Conservation (phyloP, 2,888 invertebrate species). For the Prostheceraeus crozeri region DNA sequence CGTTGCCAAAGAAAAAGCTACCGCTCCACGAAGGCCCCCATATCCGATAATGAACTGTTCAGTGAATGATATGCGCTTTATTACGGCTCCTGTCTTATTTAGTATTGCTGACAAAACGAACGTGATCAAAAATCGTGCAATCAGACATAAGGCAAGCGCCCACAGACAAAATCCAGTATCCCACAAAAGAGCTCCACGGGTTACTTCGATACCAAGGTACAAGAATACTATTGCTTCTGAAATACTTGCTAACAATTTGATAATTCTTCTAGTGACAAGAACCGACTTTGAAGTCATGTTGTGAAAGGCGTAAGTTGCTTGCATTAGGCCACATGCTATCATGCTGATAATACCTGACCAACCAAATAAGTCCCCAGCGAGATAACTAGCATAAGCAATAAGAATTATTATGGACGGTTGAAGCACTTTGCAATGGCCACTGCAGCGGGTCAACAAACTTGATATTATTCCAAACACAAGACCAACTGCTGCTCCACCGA, state of each 20-base stretch:
- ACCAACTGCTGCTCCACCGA: slow-evolving; percentile 60
- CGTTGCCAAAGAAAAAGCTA: slow-evolving; percentile 61
- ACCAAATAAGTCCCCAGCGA: slow-evolving; percentile 61
- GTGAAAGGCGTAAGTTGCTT: slow-evolving; percentile 61
- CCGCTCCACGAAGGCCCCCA: slow-evolving; percentile 61
- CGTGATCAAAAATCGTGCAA: slow-evolving; percentile 54
- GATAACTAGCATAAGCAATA: slow-evolving; percentile 60
- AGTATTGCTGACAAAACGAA: slow-evolving; percentile 32
- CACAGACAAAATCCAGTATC: slow-evolving; percentile 59
- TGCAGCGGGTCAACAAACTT: slow-evolving; percentile 54
- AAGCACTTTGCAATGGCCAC: slow-evolving; percentile 58
- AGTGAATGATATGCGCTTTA: slow-evolving; percentile 30
- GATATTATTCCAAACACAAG: slow-evolving; percentile 55
- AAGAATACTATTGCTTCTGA: slow-evolving; percentile 62
- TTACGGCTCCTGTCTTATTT: neutral
- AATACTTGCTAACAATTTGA: slow-evolving; percentile 60
- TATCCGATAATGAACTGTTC: slow-evolving; percentile 54
- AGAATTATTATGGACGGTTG: slow-evolving; percentile 61
- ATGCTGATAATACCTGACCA: slow-evolving; percentile 62
- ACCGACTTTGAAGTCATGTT: slow-evolving; percentile 61
- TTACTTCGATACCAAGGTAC: slow-evolving; percentile 60
- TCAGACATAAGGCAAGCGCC: slow-evolving; percentile 57
- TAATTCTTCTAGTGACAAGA: slow-evolving; percentile 60
- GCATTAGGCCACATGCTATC: slow-evolving; percentile 61
- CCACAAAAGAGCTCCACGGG: slow-evolving; percentile 58